Conservation (phyloP, 2,797 vertebrate genomes). For the Aselliscus stoliczkanus region DNA sequence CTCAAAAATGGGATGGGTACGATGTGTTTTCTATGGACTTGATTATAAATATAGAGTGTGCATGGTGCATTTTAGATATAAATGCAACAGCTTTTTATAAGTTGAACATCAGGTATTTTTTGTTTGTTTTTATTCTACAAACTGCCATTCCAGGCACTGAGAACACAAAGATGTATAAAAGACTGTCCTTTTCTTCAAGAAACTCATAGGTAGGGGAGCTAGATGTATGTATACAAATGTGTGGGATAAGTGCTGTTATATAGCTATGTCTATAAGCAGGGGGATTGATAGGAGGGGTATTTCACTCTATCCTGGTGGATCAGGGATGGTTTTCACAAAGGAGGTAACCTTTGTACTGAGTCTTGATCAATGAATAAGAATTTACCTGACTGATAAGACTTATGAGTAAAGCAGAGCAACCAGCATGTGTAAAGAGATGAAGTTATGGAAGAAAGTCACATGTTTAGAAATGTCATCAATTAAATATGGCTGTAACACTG, state of each 20-base stretch:
- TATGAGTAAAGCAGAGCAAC: background rate
- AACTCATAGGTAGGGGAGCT: background rate
- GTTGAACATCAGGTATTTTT: background rate
- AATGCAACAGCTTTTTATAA: background rate
- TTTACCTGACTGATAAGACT: background rate
- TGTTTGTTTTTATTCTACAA: slow-evolving; percentile 34
- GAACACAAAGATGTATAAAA: background rate
- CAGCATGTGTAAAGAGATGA: background rate
- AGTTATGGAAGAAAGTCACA: background rate
- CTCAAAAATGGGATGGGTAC: slow-evolving; percentile 99
- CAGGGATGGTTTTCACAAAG: slow-evolving; percentile 1
- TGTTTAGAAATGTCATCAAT: background rate
- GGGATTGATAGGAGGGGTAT: background rate
- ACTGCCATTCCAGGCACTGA: background rate
- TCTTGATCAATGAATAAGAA: background rate
- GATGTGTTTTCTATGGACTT: slow-evolving; percentile 65
- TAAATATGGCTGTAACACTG: background rate
- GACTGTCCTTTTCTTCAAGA: background rate
- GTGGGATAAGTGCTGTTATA: background rate
- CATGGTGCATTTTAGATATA: background rate
- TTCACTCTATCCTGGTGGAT: background rate
- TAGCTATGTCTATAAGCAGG: background rate
- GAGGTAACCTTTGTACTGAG: background rate
- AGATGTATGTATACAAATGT: background rate
- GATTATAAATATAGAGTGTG: background rate